Evolutionary conservation across 2,113 vertebrate species (phyloP).

Genomic region (Zapornia atra): DNA sequence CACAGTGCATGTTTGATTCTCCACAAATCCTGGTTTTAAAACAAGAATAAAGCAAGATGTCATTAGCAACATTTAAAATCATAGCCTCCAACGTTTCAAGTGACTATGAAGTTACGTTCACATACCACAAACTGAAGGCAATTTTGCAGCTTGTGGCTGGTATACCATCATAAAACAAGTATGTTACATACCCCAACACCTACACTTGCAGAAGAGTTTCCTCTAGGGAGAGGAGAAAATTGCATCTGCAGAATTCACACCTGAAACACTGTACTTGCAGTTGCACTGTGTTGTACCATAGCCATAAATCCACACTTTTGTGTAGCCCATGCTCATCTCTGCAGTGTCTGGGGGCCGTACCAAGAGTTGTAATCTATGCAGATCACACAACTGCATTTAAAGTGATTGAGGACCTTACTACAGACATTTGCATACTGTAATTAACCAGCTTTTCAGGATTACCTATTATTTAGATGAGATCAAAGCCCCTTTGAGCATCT

Average conservation of each 20-base stretch:
- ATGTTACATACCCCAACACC: not conserved
- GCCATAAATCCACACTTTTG: not conserved
- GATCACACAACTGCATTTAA: not conserved
- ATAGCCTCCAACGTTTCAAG: not conserved
- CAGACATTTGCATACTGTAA: not conserved
- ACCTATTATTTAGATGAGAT: not conserved
- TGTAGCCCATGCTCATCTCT: not conserved
- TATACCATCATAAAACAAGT: not conserved
- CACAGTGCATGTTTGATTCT: slow-evolving; percentile 38
- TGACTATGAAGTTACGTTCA: not conserved
- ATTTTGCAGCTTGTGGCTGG: not conserved
- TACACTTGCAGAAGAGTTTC: not conserved
- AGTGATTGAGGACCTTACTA: not conserved
- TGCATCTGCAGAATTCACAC: not conserved
- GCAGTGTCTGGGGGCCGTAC: not conserved
- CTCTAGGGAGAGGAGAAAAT: not conserved
- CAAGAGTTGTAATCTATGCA: not conserved
- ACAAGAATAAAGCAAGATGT: not conserved
- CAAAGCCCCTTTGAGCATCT: not conserved
- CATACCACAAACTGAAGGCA: not conserved
- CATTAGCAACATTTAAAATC: not conserved
- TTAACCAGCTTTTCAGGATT: not conserved
- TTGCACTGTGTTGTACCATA: not conserved
- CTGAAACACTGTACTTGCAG: not conserved
- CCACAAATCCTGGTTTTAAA: slow-evolving; percentile 49